Percentiles rank a stretch among this genome's conserved stretches.
These are phyloP conservation scores for Hypothenemus hampei DNA, from an alignment of 1,140 invertebrate species.

Conservation along the genomic window DNA sequence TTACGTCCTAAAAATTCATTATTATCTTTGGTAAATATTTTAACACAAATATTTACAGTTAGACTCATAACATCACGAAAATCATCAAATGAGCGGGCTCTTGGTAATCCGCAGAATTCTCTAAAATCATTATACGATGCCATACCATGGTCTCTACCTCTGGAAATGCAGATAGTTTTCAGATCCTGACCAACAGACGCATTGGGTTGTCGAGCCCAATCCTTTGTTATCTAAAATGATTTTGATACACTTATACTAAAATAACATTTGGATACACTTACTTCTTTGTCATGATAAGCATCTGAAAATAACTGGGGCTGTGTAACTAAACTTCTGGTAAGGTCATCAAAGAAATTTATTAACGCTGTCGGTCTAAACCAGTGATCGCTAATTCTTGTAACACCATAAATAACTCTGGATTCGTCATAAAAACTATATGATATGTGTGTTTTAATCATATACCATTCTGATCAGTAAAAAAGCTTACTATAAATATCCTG, in stretches of 20 bases:
- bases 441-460: neutral
- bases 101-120: slow-evolving; percentile 69
- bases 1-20: neutral
- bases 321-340: slow-evolving; percentile 65
- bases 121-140: slow-evolving; percentile 77
- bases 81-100: slow-evolving; percentile 66
- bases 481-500: slow-evolving; percentile 69
- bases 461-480: neutral
- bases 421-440: slow-evolving; percentile 59
- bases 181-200: slow-evolving; percentile 72
- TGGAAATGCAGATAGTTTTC: slow-evolving; percentile 76
- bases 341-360: slow-evolving; percentile 65
- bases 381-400: slow-evolving; percentile 68
- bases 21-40: neutral
- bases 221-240: slow-evolving; percentile 63
- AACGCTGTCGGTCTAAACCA: slow-evolving; percentile 66
- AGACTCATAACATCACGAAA: slow-evolving; percentile 64
- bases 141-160: slow-evolving; percentile 84
- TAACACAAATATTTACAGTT: neutral
- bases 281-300: slow-evolving; percentile 65
- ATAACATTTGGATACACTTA: slow-evolving; percentile 30
- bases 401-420: slow-evolving; percentile 51
- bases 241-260: neutral
- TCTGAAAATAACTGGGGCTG: slow-evolving; percentile 67
- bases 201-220: slow-evolving; percentile 61